Percentiles rank a stretch among this genome's conserved stretches.
These are phyloP conservation scores for Phoenicopterus ruber DNA, from an alignment of 2,113 vertebrate genomes.

Conservation along the genomic window DNA sequence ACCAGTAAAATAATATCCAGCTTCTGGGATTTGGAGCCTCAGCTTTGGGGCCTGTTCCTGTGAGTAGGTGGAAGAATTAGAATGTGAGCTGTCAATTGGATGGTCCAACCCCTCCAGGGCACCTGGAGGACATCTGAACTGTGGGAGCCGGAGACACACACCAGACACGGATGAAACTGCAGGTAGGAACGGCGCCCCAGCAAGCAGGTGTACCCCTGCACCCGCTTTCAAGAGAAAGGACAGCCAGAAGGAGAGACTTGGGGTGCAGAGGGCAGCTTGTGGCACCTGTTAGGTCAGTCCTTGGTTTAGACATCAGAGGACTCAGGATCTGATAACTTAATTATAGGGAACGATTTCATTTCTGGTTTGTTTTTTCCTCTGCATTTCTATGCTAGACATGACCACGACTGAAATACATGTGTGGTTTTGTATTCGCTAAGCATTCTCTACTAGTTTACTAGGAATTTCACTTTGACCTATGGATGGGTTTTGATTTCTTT, in stretches of 20 bases:
- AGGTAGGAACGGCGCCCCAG: background rate
- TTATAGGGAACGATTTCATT: background rate
- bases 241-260: background rate
- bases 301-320: background rate
- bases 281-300: background rate
- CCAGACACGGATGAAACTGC: background rate
- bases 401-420: background rate
- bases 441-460: background rate
- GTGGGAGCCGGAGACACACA: background rate
- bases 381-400: background rate
- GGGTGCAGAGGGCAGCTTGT: accelerated
- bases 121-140: background rate
- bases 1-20: background rate
- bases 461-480: background rate
- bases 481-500: background rate
- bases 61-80: background rate
- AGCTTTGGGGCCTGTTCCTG: background rate
- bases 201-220: background rate
- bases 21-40: background rate
- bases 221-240: background rate
- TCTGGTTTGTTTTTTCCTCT: background rate
- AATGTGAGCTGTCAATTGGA: background rate
- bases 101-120: background rate
- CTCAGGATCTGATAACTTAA: background rate
- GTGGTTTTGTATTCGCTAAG: background rate